These are phyloP conservation scores for Leptinotarsa defecta DNA, from an alignment of 1,140 invertebrate species.

Conservation along the genomic window DNA sequence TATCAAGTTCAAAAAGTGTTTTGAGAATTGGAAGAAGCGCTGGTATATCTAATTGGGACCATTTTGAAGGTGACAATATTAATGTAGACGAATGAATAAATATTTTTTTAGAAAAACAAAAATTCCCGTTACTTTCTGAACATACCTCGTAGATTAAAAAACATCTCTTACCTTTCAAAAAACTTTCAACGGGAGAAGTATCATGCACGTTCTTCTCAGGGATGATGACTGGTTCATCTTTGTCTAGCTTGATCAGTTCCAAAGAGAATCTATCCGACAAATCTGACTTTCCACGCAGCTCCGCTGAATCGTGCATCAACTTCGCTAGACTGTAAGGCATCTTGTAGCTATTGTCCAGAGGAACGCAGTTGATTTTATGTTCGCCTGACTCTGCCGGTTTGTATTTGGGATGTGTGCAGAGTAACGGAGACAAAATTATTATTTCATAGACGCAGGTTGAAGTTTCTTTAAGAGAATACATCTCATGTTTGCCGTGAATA, in stretches of 20 bases:
- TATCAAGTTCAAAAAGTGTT: no score
- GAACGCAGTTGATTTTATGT: conserved; percentile 79
- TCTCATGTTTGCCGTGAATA: conserved; percentile 81
- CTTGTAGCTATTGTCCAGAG: conserved; percentile 70
- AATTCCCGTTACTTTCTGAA: no score
- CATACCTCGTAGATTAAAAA: background rate
- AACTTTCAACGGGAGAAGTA: conserved; percentile 70
- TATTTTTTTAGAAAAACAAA: no score
- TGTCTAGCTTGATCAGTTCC: conserved; percentile 63
- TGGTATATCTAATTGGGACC: no score
- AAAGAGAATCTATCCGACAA: conserved; percentile 67
- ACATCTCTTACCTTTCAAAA: conserved; percentile 67
- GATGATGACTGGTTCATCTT: conserved; percentile 48
- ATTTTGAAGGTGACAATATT: no score
- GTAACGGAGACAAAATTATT: conserved; percentile 79
- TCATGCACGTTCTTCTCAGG: conserved; percentile 57
- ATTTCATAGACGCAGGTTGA: conserved; percentile 94
- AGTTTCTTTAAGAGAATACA: conserved; percentile 91
- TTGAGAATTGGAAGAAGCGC: no score
- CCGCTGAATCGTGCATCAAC: conserved; percentile 73
- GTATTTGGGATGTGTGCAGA: conserved; percentile 89
- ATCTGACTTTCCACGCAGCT: conserved; percentile 69
- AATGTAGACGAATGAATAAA: no score
- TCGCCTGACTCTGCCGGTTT: conserved; percentile 81
- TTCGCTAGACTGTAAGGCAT: conserved; percentile 75